Evolutionary conservation across 2,797 vertebrate species (phyloP), one percentile per base, ranked within the genome.

Genomic region (Acanthopagrus latus): DNA sequence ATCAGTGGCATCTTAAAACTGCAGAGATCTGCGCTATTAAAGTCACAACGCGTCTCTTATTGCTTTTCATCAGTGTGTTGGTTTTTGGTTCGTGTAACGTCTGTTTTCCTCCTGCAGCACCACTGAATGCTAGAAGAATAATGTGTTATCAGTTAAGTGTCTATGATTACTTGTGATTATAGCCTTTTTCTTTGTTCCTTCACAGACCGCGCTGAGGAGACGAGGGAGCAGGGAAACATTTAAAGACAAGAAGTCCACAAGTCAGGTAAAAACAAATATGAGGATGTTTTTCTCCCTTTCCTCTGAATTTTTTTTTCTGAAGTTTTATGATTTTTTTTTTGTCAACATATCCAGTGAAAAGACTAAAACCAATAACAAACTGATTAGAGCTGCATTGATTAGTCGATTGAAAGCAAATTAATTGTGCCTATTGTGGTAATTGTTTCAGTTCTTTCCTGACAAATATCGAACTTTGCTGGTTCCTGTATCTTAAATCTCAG

Each of bases 191-290:
- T 69, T 43, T 71, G 47, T 12, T 88, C 2, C 80, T 76, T 84
- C 92, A 57, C 95, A 99, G 98, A 97, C 95, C 80, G 95, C 95
- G 51, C 86, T 97, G 91, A 97, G 97, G 90, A 96, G 98, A 93
- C 96, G 98, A 94, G 97, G 97, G 46, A 97, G 97, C 89, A 95
- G 98, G 60, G 98, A 99, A 91, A 90, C 93, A 1, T 96, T 97
- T 87, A 99, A 98, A 94, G 98, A 99, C 86, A 99, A 98, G 91
- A 99, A 97, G 89, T 86, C 94, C 17, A 84, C 94, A 27, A 95
- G 91, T 85, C 98, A 99, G 98, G 98, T 99, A 95, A 83, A 67
- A 69, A 23, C 0, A 18, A n/a, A 43, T 4, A 11, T 21, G 60
- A 13, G 56, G 46, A 63, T 29, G 8, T 7, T 59, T 38, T 38